Conservation (phyloP, 1,140 invertebrate species). For the Drosophila nannoptera region DNA sequence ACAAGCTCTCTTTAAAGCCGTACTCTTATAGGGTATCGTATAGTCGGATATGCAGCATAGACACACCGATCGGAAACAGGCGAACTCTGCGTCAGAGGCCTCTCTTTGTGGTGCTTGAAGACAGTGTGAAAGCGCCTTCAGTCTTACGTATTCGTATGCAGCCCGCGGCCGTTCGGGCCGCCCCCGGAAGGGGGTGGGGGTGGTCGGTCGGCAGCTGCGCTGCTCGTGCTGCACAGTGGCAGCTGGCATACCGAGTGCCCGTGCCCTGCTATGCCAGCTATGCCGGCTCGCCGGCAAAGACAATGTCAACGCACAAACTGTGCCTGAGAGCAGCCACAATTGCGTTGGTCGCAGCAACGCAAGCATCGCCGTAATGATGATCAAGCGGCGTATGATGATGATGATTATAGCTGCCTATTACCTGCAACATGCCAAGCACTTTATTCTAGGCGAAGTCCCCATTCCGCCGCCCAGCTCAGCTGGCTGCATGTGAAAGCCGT, state of each 20-base stretch:
- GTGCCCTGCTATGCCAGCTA: conserved; percentile 39
- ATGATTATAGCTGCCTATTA: conserved; percentile 66
- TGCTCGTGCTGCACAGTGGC: conserved; percentile 33
- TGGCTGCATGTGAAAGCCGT: conserved; percentile 33
- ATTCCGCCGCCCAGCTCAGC: background rate
- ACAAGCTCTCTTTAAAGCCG: background rate
- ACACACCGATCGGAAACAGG: too few relatives aligned
- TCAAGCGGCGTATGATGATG: conserved; percentile 27
- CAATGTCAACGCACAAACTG: conserved; percentile 41
- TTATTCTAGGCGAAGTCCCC: conserved; percentile 17
- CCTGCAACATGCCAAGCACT: conserved; percentile 33
- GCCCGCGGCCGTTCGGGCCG: too few relatives aligned
- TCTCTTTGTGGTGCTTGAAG: too few relatives aligned
- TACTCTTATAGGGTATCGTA: background rate
- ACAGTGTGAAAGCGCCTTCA: too few relatives aligned
- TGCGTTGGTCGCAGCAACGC: conserved; percentile 7
- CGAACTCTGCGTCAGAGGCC: too few relatives aligned
- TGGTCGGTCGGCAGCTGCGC: too few relatives aligned
- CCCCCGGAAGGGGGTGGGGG: too few relatives aligned
- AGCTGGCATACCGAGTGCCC: conserved; percentile 36
- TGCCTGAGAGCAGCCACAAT: conserved; percentile 38
- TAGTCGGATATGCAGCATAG: conserved; percentile 21
- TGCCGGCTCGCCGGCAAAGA: conserved; percentile 21
- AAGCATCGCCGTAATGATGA: background rate
- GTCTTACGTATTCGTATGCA: too few relatives aligned